Base-by-base conservation (phyloP, 2,888 invertebrate species). In the Pseudococcus longispinus region DNA sequence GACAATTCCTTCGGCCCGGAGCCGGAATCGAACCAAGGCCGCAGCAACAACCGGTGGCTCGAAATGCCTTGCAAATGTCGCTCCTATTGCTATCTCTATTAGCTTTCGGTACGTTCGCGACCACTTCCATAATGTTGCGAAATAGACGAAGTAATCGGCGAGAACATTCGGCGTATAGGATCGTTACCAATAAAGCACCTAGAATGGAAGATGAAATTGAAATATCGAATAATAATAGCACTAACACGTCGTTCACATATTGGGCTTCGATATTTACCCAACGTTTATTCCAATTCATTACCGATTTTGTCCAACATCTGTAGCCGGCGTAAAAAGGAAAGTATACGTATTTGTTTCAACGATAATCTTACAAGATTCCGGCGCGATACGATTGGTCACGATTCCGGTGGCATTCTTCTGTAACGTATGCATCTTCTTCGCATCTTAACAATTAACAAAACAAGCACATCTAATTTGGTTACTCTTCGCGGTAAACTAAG, bases 1-100 rank as follows among this genome's bases (percentile, higher is more conserved):
- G 70, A 70, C 70, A 70, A 70, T 70, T 70, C 29, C 5, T 29
- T 20, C 60, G 60, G 23, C 60, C 60, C 6, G 60, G 60, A 6
- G n/a, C 51, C n/a, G 51, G 51, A n/a, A 2, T 51, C 3, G 15
- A 3, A 1, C 60, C 23, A 18, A 70, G 29, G 29, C 29, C 70
- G 13, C 15, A 15, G 29, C 70, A 18, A 32, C 23, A 37, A 80
- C 77, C 77, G 1, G 29, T 42, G 20, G 37, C 37, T 80, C 77
- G 77, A 11, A 80, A 80, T 6, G 77, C 77, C 18, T n/a, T 80
- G 0, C 77, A 80, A 42, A 80, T 80, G 77, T 80, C 77, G 0
- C 42, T 80, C 0, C 29, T 80, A 8, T 42, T 80, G 18, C 18
- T 80, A n/a, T 80, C 77, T 1, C 20, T 80, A 11, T 18, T 80